Conservation (phyloP, 2,888 invertebrate species). For the Antheraea assamensis region DNA sequence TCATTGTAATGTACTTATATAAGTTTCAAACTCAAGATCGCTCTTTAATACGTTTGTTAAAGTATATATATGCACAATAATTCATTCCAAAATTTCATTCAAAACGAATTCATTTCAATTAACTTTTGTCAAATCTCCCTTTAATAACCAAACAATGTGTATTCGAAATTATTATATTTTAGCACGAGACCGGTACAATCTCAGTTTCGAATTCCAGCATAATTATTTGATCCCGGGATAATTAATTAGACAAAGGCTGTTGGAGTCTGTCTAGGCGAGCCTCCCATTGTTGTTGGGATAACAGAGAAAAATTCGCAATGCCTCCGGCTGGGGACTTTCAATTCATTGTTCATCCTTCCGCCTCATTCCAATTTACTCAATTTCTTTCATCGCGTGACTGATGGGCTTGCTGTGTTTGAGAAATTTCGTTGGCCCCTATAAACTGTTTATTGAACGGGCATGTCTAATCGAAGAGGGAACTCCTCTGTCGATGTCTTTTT, state of each 20-base stretch:
- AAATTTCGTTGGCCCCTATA: slow-evolving; percentile 63
- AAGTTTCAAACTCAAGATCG: neutral
- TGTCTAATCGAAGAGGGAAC: slow-evolving; percentile 64
- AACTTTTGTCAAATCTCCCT: neutral
- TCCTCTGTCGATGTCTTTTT: slow-evolving; percentile 73
- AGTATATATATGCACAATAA: neutral
- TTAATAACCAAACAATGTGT: neutral
- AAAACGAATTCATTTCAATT: neutral
- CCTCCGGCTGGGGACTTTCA: slow-evolving; percentile 61
- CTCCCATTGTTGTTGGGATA: slow-evolving; percentile 69
- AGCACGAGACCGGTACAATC: slow-evolving; percentile 40
- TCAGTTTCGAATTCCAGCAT: slow-evolving; percentile 64
- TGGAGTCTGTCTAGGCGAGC: slow-evolving; percentile 61
- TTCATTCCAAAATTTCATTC: neutral
- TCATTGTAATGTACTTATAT: no score
- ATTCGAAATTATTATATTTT: neutral
- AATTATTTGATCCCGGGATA: slow-evolving; percentile 75
- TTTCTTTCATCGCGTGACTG: slow-evolving; percentile 64
- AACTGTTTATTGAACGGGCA: slow-evolving; percentile 76
- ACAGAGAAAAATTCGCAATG: slow-evolving; percentile 70
- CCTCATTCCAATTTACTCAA: slow-evolving; percentile 65
- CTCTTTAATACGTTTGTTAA: neutral
- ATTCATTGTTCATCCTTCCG: slow-evolving; percentile 59
- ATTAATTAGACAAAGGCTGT: slow-evolving; percentile 76
- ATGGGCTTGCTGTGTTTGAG: slow-evolving; percentile 64